These are phyloP conservation scores for Xiphorhynchus elegans DNA, from an alignment of 2,113 vertebrate species.

Conservation along the genomic window DNA sequence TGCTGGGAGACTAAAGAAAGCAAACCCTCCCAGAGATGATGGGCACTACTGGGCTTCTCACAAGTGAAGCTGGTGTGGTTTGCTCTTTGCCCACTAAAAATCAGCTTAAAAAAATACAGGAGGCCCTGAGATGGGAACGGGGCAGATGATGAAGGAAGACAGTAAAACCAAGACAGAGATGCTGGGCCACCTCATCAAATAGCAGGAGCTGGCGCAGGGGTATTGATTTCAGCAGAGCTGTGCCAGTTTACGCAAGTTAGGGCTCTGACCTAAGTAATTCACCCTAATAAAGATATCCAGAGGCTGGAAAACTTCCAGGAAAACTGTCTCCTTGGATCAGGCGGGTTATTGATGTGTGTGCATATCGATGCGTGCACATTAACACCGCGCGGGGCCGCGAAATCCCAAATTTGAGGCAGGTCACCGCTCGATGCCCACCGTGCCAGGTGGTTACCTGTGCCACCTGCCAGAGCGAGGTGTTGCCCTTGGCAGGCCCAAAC, in stretches of 20 bases:
- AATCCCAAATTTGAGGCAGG: not conserved
- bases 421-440: not conserved
- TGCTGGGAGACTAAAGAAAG: not conserved
- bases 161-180: conserved; percentile 16
- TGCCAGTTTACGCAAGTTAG: not conserved
- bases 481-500: not conserved
- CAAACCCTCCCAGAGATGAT: not conserved
- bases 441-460: not conserved
- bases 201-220: not conserved
- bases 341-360: not conserved
- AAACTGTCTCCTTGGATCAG: not conserved
- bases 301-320: conserved; percentile 32
- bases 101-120: not conserved
- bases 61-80: not conserved
- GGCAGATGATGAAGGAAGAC: not conserved
- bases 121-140: not conserved
- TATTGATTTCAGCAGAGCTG: conserved; percentile 44
- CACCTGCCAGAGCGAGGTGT: not conserved
- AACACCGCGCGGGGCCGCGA: not conserved
- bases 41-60: not conserved
- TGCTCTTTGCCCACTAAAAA: not conserved
- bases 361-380: not conserved
- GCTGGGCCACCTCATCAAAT: conserved; percentile 1
- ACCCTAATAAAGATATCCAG: not conserved
- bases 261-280: conserved; percentile 14